phyloP scores from a whole-genome alignment of 2,797 vertebrate species.

The Fistularia commersonii region DNA sequence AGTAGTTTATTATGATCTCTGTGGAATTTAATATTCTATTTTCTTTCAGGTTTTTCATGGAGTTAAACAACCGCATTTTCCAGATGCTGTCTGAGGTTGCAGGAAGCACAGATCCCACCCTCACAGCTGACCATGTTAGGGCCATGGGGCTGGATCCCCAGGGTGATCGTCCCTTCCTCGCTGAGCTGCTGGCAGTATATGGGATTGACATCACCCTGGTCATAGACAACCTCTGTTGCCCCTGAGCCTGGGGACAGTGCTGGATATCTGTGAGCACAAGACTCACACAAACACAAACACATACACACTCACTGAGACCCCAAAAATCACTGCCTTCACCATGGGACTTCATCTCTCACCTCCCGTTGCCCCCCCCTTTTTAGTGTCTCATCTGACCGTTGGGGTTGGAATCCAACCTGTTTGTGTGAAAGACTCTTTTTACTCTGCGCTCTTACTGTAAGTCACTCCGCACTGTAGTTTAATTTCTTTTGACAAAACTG shows the following conservation, averaged over 20 bases:
- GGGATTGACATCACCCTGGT: constrained; percentile 92
- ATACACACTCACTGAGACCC: constrained; percentile 25
- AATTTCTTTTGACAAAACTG: constrained; percentile 6
- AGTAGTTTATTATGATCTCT: not conserved
- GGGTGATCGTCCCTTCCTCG: constrained; percentile 89
- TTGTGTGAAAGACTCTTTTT: constrained; percentile 15
- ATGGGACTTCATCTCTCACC: constrained; percentile 35
- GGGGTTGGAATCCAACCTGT: constrained; percentile 23
- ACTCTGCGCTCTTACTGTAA: not conserved
- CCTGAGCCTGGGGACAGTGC: constrained; percentile 65
- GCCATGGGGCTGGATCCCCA: constrained; percentile 98
- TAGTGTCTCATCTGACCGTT: constrained; percentile 39
- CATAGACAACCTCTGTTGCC: constrained; percentile 96
- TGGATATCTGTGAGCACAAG: constrained; percentile 55
- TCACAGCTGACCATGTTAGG: constrained; percentile 90
- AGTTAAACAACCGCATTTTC: constrained; percentile 97
- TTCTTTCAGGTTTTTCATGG: constrained; percentile 90
- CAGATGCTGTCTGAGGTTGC: constrained; percentile 92
- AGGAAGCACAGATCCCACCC: constrained; percentile 86
- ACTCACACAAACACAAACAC: constrained; percentile 26
- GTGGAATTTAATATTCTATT: not conserved
- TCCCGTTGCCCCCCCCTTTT: constrained; percentile 22
- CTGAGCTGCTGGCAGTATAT: constrained; percentile 93
- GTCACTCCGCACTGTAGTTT: too few species aligned
- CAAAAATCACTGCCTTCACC: constrained; percentile 61